Evolutionary conservation across 2,113 vertebrate species (phyloP).

Genomic region (Chloroceryle aenea): DNA sequence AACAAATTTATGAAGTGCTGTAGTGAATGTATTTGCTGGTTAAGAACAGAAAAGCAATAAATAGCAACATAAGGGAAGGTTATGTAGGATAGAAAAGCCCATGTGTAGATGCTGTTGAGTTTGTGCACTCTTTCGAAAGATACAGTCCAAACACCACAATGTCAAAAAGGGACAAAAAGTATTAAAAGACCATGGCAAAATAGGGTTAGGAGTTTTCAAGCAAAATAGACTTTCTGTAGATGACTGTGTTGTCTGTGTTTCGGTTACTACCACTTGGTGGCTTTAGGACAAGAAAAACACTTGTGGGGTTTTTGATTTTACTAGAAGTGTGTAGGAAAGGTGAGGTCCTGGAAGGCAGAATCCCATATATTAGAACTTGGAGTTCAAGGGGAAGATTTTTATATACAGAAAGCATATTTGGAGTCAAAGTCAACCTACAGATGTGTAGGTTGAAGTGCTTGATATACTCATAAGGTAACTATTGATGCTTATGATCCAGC

Average conservation of each 20-base stretch:
- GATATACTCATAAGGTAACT: background rate
- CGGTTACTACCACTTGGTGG: background rate
- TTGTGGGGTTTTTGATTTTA: background rate
- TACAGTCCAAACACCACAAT: background rate
- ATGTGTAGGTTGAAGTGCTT: background rate
- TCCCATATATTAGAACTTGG: background rate
- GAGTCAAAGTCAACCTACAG: background rate
- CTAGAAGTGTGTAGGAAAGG: background rate
- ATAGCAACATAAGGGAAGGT: background rate
- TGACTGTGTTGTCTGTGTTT: background rate
- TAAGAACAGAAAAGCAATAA: background rate
- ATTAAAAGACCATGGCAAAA: background rate
- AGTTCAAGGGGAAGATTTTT: background rate
- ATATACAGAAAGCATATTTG: background rate
- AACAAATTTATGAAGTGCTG: background rate
- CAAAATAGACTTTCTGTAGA: background rate
- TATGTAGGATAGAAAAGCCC: background rate
- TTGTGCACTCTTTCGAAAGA: background rate
- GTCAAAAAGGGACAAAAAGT: background rate
- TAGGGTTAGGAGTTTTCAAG: background rate
- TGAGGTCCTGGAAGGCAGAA: background rate
- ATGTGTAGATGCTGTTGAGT: background rate
- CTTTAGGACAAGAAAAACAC: background rate
- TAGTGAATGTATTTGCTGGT: background rate
- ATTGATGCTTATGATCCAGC: background rate